Base-by-base conservation (phyloP, 2,797 vertebrate species). In the Meriones psammophilus region DNA sequence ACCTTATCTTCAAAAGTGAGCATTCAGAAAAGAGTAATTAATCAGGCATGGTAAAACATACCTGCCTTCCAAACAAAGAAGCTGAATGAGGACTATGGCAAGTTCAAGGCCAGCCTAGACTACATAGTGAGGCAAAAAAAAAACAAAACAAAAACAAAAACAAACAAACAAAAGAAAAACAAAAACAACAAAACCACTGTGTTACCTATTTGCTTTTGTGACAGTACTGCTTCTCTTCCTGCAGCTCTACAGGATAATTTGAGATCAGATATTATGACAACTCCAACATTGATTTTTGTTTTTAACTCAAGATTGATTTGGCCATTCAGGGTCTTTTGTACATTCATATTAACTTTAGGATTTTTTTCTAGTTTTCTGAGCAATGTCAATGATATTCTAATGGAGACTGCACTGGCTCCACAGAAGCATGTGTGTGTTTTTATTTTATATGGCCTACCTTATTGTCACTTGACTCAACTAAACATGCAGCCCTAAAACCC, bases 1-100 rank as follows among this genome's bases (percentile, higher is more conserved):
- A 83, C 18, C n/a, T 54, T 60, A 89, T 73, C n/a, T 92, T 86
- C 78, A 92, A 89, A 39, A 69, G 77, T 10, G 83, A 96, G 88
- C 62, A 92, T 3, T 66, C 10, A 92, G 94, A 94, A 85, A 26
- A 95, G 1, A 92, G 39, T n/a, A 87, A 87, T 73, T 54, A 87
- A n/a, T 54, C 66, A 73, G 64, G 24, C 10, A 15, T n/a, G 18
- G 30, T 54, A 8, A 85, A 50, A 46, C 5, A 68, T 54, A 42
- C 18, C 64, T 46, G 62, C 12, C 28, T 30, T 33, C 15, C 39
- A 64, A 69, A 10, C 17, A 22, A 64, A 36, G 28, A 85, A 30
- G 36, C 14, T 42, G 36, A 83, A 36, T 8, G 60, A 84, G 39
- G 58, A 42, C 24, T 22, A 15, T 58, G 54, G 50, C 20, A 60